phyloP scores from a whole-genome alignment of 2,888 invertebrate species.

The Cyclophora punctaria region DNA sequence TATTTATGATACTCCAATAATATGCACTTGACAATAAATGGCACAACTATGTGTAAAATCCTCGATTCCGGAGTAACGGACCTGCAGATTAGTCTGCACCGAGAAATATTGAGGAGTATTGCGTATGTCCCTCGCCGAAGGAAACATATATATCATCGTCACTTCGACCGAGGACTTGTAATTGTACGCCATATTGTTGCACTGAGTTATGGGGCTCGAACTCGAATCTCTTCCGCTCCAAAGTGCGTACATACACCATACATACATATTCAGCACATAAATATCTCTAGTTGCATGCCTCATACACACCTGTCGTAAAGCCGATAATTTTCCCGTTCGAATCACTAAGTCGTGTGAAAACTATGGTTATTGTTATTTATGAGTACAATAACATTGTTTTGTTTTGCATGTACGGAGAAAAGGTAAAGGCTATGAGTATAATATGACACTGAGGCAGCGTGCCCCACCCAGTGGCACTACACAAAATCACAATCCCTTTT shows the following conservation, averaged over 20 bases:
- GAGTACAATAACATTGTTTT: background rate
- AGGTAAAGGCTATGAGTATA: background rate
- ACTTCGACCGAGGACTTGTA: slow-evolving; percentile 58
- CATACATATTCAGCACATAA: slow-evolving; percentile 18
- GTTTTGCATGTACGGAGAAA: too few relatives aligned
- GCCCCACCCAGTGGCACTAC: slow-evolving; percentile 65
- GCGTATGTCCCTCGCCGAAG: slow-evolving; percentile 53
- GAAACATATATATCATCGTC: slow-evolving; percentile 70
- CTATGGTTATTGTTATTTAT: slow-evolving; percentile 7
- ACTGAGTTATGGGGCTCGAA: slow-evolving; percentile 56
- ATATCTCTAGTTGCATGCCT: slow-evolving; percentile 14
- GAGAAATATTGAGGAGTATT: slow-evolving; percentile 10
- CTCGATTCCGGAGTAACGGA: too few relatives aligned
- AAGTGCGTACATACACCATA: slow-evolving; percentile 20
- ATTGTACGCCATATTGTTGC: slow-evolving; percentile 69
- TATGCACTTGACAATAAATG: too few relatives aligned
- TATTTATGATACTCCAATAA: too few relatives aligned
- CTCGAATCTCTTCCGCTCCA: slow-evolving; percentile 56
- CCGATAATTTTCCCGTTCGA: slow-evolving; percentile 14
- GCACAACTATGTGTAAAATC: too few relatives aligned
- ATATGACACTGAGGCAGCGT: slow-evolving; percentile 34
- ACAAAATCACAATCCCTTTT: slow-evolving; percentile 63
- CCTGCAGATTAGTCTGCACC: too few relatives aligned
- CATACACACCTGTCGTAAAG: slow-evolving; percentile 6
- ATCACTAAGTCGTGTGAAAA: slow-evolving; percentile 13